Base-by-base conservation (phyloP, 2,888 invertebrate species). In the Molanna angustata region DNA sequence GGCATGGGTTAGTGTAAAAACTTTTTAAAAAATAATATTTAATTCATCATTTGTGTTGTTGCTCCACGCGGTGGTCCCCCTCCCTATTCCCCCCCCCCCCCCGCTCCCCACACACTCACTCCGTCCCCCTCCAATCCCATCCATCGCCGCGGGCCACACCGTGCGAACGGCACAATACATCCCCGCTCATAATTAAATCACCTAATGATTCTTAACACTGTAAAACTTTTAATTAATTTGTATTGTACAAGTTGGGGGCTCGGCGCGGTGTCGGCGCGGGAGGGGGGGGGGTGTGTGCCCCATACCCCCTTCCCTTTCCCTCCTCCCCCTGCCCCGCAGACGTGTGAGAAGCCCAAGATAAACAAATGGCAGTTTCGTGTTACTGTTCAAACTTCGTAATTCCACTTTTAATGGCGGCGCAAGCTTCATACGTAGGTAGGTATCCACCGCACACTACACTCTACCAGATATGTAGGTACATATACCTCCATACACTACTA, bases 271-370 rank as follows among this genome's bases (percentile, higher is more conserved):
- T 40, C 4, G 52, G 54, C 53, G 37, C 17, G 47, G 48, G 49
- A 41, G 19, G 33, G 69, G 70, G 66, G 69, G 45, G 17, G 50
- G 45, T 37, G 13, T 13, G 9, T 37, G 31, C 46, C 42, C 20
- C 22, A 9, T 13, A 65, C 65, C 62, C 33, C 22, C 51, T 51
- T 49, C 59, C 48, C 57, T 53, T 57, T 54, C 54, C 63, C 64
- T 63, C 63, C 62, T 31, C 61, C 65, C 66, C 62, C 62, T 56
- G 61, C 55, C 61, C 62, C 53, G 42, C 43, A 67, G 70, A 72
- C 76, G 75, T 59, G 54, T 59, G 59, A 59, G 59, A 49, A 59
- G 49, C 56, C 54, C 56, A 59, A 59, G 59, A 59, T 59, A 59
- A 59, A 59, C 59, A 59, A 59, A 59, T 59, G 56, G 56, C 59